Evolutionary conservation across 2,888 invertebrate species (phyloP), one percentile per base, ranked within the genome.

Genomic region (Acanthacorydalis orientalis): DNA sequence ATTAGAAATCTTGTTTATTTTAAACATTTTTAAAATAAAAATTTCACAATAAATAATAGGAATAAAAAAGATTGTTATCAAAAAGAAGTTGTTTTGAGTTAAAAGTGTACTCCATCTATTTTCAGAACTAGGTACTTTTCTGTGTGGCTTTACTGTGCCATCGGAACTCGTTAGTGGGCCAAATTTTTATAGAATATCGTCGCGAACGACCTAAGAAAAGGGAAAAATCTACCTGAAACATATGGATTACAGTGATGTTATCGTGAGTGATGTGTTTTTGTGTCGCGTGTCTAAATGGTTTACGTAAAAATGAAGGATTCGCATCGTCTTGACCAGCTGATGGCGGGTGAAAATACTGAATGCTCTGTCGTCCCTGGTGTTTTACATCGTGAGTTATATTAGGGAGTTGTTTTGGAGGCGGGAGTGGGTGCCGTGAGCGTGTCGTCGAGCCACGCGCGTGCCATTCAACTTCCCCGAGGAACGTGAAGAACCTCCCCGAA

Each of bases 51-150:
- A 23, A 23, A 2, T 23, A 23, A 23, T 23, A 23, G 48, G 6
- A 23, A 23, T 23, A 23, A 23, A 23, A 23, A 23, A 23, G 23
- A 23, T 23, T 6, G 23, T 23, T 23, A 23, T 23, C 23, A 55
- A 52, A 56, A 51, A 54, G 68, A 67, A 57, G 55, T 56, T 61
- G 60, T 53, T 51, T 55, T 56, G 67, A 67, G 68, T 68, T 69
- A 68, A 68, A 65, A 73, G 73, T 72, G 71, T 73, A 74, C 74
- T 74, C 75, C 75, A 74, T 75, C 75, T 75, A 75, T 76, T 75
- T 76, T 77, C 77, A 77, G 77, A 76, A 70, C 68, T 72, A 76
- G 75, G 77, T 76, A 77, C 76, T 77, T 76, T 70, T 70, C 64
- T 68, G 65, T 62, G 70, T 67, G 69, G 68, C 67, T 70, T 69